A percentile compares a stretch with the other conserved stretches of the same genome.
Conservation (phyloP, 2,888 invertebrate genomes). For the Resseliella maxima region DNA sequence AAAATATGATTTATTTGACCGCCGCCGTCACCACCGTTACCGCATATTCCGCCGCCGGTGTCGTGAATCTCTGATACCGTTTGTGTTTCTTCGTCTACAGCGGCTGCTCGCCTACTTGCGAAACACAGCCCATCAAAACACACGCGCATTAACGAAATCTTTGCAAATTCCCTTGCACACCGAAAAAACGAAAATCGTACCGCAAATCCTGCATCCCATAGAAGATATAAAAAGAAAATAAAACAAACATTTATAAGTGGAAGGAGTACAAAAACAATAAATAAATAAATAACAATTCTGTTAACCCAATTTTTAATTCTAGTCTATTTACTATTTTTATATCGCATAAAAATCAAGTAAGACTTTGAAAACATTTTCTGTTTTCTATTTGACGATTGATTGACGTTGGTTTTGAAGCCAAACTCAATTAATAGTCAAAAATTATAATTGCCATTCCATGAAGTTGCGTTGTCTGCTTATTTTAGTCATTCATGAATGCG, state of each 20-base stretch:
- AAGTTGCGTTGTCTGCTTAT: slow-evolving; percentile 13
- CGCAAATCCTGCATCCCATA: slow-evolving; percentile 55
- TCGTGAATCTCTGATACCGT: slow-evolving; percentile 63
- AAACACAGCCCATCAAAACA: slow-evolving; percentile 91
- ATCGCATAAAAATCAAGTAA: no score
- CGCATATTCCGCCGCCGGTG: not conserved
- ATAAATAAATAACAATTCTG: not conserved
- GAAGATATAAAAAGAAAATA: no score
- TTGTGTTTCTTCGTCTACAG: slow-evolving; percentile 75
- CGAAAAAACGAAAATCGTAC: slow-evolving; percentile 49
- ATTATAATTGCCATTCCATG: not conserved
- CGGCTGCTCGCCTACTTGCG: slow-evolving; percentile 86
- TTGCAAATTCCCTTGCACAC: slow-evolving; percentile 49
- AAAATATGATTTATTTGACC: not conserved
- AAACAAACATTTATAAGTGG: not conserved
- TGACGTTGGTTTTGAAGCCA: not conserved
- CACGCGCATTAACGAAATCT: slow-evolving; percentile 86
- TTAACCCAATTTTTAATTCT: not conserved
- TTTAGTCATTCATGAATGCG: slow-evolving; percentile 26
- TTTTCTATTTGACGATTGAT: not conserved
- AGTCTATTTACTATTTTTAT: not conserved
- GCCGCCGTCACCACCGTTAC: slow-evolving; percentile 1
- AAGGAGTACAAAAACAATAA: not conserved
- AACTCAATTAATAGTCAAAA: not conserved
- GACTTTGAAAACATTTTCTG: not conserved